phyloP scores from a whole-genome alignment of 2,888 invertebrate species.

The Aleiodes testaceus region DNA sequence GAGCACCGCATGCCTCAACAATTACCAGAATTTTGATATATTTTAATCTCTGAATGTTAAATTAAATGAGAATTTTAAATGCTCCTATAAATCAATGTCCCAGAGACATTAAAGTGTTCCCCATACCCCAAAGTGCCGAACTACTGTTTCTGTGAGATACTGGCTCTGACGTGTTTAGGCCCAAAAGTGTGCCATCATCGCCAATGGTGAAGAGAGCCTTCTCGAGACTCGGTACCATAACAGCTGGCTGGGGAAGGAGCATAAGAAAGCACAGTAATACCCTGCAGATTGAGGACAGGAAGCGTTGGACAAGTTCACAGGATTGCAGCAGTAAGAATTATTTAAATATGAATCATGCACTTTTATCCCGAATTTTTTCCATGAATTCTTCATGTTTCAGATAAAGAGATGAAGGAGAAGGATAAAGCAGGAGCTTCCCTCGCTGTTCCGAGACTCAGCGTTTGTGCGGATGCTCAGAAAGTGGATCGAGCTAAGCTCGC shows the following conservation, averaged over 20 bases:
- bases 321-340: slow-evolving; percentile 88
- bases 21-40: too few relatives aligned
- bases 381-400: slow-evolving; percentile 73
- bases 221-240: slow-evolving; percentile 91
- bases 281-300: slow-evolving; percentile 88
- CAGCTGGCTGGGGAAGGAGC: slow-evolving; percentile 92
- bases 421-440: slow-evolving; percentile 80
- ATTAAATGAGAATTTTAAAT: neutral
- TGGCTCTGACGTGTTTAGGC: slow-evolving; percentile 76
- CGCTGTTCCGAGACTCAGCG: slow-evolving; percentile 90
- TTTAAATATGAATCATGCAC: slow-evolving; percentile 28
- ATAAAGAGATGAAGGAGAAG: slow-evolving; percentile 87
- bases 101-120: slow-evolving; percentile 42
- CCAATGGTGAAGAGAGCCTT: slow-evolving; percentile 95
- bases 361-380: slow-evolving; percentile 41
- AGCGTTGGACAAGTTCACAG: slow-evolving; percentile 93
- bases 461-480: slow-evolving; percentile 95
- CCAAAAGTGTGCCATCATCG: slow-evolving; percentile 94
- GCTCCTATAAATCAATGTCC: neutral
- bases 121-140: slow-evolving; percentile 69
- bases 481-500: slow-evolving; percentile 93
- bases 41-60: slow-evolving; percentile 28
- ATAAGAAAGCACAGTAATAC: slow-evolving; percentile 88
- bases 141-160: slow-evolving; percentile 72
- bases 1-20: slow-evolving; percentile 67